Base-by-base conservation (phyloP, 2,888 invertebrate species). In the Parthenolecanium corni region DNA sequence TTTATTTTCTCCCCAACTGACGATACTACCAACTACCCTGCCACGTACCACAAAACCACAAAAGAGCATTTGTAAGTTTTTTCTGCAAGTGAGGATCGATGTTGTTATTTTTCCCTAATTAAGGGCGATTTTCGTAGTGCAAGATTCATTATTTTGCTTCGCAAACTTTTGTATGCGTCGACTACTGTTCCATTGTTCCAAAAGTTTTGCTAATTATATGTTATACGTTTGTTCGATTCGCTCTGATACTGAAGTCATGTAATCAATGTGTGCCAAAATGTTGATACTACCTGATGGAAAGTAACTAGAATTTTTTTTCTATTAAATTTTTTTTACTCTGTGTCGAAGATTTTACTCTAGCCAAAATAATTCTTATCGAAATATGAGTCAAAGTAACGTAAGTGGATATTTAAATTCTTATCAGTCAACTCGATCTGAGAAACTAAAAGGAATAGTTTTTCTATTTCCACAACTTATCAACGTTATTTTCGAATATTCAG, bases 1-100 rank as follows among this genome's bases (percentile, higher is more conserved):
- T 58, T 58, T 58, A 58, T 58, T 58, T 53, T 47, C 49, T 47
- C 58, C 58, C 49, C 58, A 58, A 21, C 47, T 47, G 58, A 20
- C 49, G 31, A 49, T 46, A 25, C 49, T 58, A 58, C 58, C 58
- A 31, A 25, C 49, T 58, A 58, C 58, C 58, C 58, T 49, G 58
- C 58, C 49, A 58, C 58, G 58, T 58, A 49, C n/a, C n/a, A n/a
- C n/a, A n/a, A n/a, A n/a, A n/a, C n/a, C 24, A 47, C 44, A n/a
- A n/a, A 49, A 58, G 25, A 31, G 38, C 47, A 49, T 31, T 46
- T 58, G 14, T 36, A 6, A 18, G 38, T 44, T 38, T 2, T 21
- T 12, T 12, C 12, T 57, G 24, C 25, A 24, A 24, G 24, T 18
- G 31, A 38, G 53, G 53, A 31, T 56, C 9, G 31, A 31, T 31